A percentile compares a stretch with the other conserved stretches of the same genome.
These are phyloP conservation scores for Temnopleurus reevesii DNA, from an alignment of 53 echinoderm and acorn worm genomes.

Conservation along the genomic window DNA sequence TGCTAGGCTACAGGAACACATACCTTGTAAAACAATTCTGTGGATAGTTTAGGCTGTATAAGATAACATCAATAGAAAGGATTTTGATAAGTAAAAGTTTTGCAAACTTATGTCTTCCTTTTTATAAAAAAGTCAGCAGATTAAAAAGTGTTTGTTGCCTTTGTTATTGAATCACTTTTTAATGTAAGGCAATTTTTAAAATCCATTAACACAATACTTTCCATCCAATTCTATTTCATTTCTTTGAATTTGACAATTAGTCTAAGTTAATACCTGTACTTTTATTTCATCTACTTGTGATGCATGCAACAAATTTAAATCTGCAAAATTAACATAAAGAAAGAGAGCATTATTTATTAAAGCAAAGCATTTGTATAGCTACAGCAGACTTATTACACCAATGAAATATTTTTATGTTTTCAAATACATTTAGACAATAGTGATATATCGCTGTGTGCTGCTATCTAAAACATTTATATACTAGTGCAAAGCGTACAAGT, in stretches of 20 bases:
- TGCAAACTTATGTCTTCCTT: no score
- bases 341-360: not conserved
- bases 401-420: not conserved
- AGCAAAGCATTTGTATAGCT: not conserved
- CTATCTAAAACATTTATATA: not conserved
- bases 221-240: no score
- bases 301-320: not conserved
- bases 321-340: not conserved
- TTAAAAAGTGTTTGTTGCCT: no score
- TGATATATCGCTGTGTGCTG: not conserved
- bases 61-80: conserved; percentile 6
- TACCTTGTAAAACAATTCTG: conserved; percentile 40
- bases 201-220: no score
- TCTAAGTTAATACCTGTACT: no score
- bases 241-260: no score
- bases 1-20: not conserved
- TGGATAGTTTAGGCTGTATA: conserved; percentile 14
- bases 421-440: not conserved
- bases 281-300: no score
- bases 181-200: no score
- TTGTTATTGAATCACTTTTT: no score
- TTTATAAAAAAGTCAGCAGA: no score
- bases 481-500: not conserved
- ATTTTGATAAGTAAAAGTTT: no score
- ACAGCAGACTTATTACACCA: not conserved